Evolutionary conservation across 2,113 vertebrate genomes (phyloP).

Genomic region (Paratilapia polleni): DNA sequence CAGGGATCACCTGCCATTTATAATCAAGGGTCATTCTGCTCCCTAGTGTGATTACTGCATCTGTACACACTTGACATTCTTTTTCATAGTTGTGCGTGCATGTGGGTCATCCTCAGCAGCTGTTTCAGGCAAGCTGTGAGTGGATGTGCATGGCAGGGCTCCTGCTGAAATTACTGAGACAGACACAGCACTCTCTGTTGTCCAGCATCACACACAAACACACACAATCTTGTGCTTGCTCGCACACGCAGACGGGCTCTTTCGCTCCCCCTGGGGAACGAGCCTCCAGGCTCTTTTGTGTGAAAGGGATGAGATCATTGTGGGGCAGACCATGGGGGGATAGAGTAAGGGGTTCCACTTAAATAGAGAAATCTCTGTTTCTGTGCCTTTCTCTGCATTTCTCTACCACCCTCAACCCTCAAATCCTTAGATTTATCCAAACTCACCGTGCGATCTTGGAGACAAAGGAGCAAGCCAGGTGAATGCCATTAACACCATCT

Average conservation of each 20-base stretch:
- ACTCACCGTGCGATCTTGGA: not conserved
- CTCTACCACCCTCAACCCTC: not conserved
- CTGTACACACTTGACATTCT: not conserved
- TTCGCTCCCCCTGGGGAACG: constrained; percentile 45
- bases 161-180: constrained; percentile 46
- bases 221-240: constrained; percentile 8
- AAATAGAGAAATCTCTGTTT: constrained; percentile 40
- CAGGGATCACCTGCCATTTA: not conserved
- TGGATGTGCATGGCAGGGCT: constrained; percentile 26
- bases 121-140: constrained; percentile 45
- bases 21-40: not conserved
- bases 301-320: constrained; percentile 66
- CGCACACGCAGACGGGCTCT: constrained; percentile 34
- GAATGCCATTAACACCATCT: not conserved
- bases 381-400: not conserved
- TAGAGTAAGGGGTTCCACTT: constrained; percentile 49
- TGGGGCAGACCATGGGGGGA: constrained; percentile 46
- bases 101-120: constrained; percentile 33
- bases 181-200: constrained; percentile 58
- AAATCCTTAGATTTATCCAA: not conserved
- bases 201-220: constrained; percentile 35
- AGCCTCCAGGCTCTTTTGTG: constrained; percentile 75
- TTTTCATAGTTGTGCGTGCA: not conserved
- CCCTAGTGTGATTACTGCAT: not conserved
- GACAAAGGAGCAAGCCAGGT: not conserved